Conservation (phyloP, 2,888 invertebrate species). For the Carcina quercana region DNA sequence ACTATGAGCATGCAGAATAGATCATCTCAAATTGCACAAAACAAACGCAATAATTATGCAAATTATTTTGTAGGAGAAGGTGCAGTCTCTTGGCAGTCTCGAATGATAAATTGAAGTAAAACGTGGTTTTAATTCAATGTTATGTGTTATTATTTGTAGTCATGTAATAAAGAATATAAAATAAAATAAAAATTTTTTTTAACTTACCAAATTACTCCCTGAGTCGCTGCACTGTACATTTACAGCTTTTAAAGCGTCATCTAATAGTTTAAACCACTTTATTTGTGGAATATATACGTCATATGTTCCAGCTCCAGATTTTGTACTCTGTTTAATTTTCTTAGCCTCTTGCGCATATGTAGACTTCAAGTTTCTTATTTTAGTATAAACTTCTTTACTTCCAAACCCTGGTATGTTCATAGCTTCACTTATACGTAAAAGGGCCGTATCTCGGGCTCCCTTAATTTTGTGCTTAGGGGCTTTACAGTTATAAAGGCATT, state of each 20-base stretch:
- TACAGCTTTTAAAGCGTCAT: slow-evolving; percentile 6
- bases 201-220: slow-evolving; percentile 7
- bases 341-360: slow-evolving; percentile 10
- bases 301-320: slow-evolving; percentile 7
- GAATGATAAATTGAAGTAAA: slow-evolving; percentile 8
- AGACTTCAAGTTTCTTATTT: slow-evolving; percentile 13
- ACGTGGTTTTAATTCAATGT: not conserved
- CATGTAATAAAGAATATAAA: slow-evolving; percentile 3
- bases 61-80: slow-evolving; percentile 17
- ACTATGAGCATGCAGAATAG: slow-evolving; percentile 5
- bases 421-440: slow-evolving; percentile 12
- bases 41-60: slow-evolving; percentile 12
- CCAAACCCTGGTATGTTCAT: slow-evolving; percentile 14
- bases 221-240: slow-evolving; percentile 5
- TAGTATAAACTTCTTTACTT: slow-evolving; percentile 11
- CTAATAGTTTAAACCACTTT: slow-evolving; percentile 9
- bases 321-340: slow-evolving; percentile 6
- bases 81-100: slow-evolving; percentile 16
- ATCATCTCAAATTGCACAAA: slow-evolving; percentile 8
- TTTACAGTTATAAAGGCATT: slow-evolving; percentile 13
- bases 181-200: not conserved
- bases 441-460: slow-evolving; percentile 11
- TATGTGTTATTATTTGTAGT: slow-evolving; percentile 1
- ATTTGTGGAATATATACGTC: slow-evolving; percentile 8
- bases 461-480: slow-evolving; percentile 11